These are phyloP conservation scores for Phoxinus phoxinus DNA, from an alignment of 2,113 vertebrate species.

Conservation along the genomic window DNA sequence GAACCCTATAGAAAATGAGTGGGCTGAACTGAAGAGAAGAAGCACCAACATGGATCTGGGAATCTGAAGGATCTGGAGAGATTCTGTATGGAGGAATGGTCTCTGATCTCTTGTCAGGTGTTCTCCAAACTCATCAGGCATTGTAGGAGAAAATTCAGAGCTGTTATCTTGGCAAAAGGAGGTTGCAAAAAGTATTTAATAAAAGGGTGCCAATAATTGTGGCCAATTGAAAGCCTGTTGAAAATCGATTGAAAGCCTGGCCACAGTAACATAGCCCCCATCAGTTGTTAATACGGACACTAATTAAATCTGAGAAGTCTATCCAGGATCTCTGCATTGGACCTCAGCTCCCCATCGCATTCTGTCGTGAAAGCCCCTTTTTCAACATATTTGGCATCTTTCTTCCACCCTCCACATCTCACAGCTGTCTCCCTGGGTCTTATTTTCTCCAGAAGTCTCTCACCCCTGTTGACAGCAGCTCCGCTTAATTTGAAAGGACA, in stretches of 20 bases:
- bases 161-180: too few species aligned
- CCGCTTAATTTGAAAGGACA: constrained; percentile 48
- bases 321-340: constrained; percentile 1
- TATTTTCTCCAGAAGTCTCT: constrained; percentile 27
- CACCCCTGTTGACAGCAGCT: constrained; percentile 20
- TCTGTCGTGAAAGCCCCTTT: background rate
- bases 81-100: too few species aligned
- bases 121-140: too few species aligned
- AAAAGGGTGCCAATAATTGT: too few species aligned
- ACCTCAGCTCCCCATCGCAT: background rate
- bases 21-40: too few species aligned
- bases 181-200: too few species aligned
- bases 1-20: too few species aligned
- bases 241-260: background rate
- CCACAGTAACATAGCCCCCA: background rate
- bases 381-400: constrained; percentile 5
- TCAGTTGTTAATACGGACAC: background rate
- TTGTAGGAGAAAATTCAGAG: too few species aligned
- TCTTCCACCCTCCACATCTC: constrained; percentile 25
- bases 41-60: too few species aligned
- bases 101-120: too few species aligned
- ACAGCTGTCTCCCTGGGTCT: constrained; percentile 44
- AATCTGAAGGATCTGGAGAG: too few species aligned
- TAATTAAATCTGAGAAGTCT: constrained; percentile 24
- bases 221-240: too few species aligned